Percentiles rank a stretch among this genome's conserved stretches.
Evolutionary conservation across 2,113 vertebrate genomes (phyloP).

Genomic region (Ceyx cyanopectus): DNA sequence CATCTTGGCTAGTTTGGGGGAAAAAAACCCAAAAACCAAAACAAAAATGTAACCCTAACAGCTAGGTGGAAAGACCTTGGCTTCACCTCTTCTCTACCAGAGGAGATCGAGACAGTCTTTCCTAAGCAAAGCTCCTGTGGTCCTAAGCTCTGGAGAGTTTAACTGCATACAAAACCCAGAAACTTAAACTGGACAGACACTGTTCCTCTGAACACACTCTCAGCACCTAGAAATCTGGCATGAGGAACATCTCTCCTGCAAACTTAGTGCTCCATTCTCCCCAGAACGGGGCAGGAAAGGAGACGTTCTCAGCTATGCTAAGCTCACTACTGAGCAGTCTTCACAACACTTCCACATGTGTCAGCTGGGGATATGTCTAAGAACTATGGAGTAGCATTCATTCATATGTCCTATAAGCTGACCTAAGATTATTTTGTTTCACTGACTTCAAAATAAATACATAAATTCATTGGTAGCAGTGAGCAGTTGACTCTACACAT

Average conservation of each 20-base stretch:
- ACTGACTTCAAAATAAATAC: not conserved
- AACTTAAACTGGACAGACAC: not conserved
- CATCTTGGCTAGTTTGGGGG: not conserved
- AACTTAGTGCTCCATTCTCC: too few species aligned
- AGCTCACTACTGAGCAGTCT: not conserved
- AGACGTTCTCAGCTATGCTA: not conserved
- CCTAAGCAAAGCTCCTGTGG: not conserved
- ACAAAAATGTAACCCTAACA: not conserved
- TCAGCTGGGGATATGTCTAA: not conserved
- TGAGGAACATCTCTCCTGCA: not conserved
- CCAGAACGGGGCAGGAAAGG: not conserved
- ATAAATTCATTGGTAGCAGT: not conserved
- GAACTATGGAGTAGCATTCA: not conserved
- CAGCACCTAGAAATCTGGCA: not conserved
- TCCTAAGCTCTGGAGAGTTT: not conserved
- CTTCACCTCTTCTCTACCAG: not conserved
- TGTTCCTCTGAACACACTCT: not conserved
- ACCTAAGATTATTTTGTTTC: not conserved
- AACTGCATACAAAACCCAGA: not conserved
- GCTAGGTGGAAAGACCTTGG: not conserved
- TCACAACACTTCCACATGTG: not conserved
- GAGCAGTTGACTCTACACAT: not conserved
- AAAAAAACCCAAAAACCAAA: not conserved
- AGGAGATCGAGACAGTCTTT: not conserved
- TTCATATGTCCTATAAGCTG: not conserved